Percentiles rank a stretch among this genome's conserved stretches.
These are phyloP conservation scores for Anoplopoma fimbria DNA, from an alignment of 2,113 vertebrate species.

Conservation along the genomic window DNA sequence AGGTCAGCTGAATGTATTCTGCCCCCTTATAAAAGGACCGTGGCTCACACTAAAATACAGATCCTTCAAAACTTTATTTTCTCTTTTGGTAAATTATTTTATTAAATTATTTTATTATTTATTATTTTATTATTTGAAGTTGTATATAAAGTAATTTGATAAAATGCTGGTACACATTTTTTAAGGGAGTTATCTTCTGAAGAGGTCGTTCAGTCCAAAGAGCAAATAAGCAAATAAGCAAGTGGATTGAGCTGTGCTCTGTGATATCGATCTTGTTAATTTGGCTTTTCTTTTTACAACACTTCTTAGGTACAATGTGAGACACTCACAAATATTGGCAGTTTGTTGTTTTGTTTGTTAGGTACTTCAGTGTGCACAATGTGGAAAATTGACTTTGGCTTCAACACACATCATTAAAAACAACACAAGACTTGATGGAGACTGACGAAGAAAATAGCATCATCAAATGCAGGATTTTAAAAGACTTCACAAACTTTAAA, in stretches of 20 bases:
- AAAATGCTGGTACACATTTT: constrained; percentile 12
- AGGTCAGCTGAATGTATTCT: constrained; percentile 21
- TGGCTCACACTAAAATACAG: constrained; percentile 14
- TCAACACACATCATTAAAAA: neutral
- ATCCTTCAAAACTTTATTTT: neutral
- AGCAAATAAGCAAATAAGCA: constrained; percentile 13
- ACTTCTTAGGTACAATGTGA: constrained; percentile 7
- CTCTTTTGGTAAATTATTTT: neutral
- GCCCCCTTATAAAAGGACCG: constrained; percentile 17
- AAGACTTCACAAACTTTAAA: neutral
- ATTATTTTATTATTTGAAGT: constrained; percentile 16
- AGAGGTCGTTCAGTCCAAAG: constrained; percentile 23
- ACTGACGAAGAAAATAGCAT: neutral
- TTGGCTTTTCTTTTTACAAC: constrained; percentile 1
- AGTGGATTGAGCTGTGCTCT: constrained; percentile 1
- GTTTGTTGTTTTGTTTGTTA: constrained; percentile 15
- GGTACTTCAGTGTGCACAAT: constrained; percentile 1
- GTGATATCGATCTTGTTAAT: constrained; percentile 29
- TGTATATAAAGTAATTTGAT: neutral
- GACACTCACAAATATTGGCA: constrained; percentile 8
- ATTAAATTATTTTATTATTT: too few species aligned
- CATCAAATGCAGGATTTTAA: neutral
- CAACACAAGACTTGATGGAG: neutral
- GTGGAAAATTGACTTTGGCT: constrained; percentile 26
- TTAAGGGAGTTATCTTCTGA: constrained; percentile 1